phyloP scores from a whole-genome alignment of 2,113 vertebrate genomes.

The Lipotes vexillifer region DNA sequence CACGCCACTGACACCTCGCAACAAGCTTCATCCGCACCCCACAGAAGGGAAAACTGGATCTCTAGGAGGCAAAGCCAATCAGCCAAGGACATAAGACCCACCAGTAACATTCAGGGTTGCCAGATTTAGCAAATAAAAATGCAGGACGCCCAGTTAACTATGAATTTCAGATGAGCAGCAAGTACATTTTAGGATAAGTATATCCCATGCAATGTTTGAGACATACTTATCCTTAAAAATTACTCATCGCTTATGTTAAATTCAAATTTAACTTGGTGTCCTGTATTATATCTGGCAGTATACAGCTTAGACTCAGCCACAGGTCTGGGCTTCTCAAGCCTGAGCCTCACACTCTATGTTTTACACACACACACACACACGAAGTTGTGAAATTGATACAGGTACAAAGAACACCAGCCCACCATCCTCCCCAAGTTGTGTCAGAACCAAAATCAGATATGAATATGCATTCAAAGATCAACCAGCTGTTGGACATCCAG shows the following conservation, averaged over 20 bases:
- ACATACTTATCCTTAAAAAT: not conserved
- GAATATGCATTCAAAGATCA: not conserved
- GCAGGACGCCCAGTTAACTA: not conserved
- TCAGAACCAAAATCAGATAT: not conserved
- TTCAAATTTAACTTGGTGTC: not conserved
- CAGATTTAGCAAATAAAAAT: not conserved
- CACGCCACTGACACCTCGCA: accelerated
- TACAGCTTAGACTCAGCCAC: not conserved
- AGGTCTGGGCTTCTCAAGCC: not conserved
- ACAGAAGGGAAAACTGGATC: not conserved
- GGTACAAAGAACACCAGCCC: not conserved
- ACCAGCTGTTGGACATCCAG: not conserved
- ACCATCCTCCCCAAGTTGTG: not conserved
- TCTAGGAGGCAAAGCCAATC: not conserved
- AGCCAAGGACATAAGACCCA: not conserved
- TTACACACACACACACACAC: not conserved
- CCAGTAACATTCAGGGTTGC: not conserved
- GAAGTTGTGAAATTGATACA: not conserved
- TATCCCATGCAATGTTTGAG: not conserved
- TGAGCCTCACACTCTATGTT: not conserved
- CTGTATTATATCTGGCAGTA: not conserved
- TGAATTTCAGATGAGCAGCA: not conserved
- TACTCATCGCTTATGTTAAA: not conserved
- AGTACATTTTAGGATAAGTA: not conserved
- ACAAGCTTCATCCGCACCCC: not conserved